Conservation (phyloP, 2,888 invertebrate species). For the Drosophila stalkeri region DNA sequence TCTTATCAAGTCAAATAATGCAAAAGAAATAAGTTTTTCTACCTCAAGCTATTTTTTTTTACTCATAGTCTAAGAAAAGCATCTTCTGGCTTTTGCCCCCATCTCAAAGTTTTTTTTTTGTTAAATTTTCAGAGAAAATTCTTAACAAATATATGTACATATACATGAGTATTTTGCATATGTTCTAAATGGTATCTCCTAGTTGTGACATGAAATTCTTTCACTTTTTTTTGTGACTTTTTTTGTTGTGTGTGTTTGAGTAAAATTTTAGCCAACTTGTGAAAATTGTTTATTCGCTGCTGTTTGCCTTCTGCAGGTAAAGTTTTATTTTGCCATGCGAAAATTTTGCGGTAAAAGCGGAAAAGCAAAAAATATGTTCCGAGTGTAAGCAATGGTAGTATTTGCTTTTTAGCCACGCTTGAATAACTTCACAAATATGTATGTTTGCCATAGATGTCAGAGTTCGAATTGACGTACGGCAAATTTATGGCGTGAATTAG, state of each 20-base stretch:
- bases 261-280: constrained; percentile 23
- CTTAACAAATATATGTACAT: background rate
- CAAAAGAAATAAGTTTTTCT: no score
- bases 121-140: background rate
- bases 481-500: constrained; percentile 3
- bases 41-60: background rate
- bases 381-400: constrained; percentile 17
- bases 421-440: constrained; percentile 23
- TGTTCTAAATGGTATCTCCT: background rate
- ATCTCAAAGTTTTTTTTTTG: background rate
- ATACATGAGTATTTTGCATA: background rate
- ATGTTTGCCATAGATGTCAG: background rate
- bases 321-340: constrained; percentile 21
- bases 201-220: background rate
- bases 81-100: background rate
- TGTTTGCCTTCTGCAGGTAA: constrained; percentile 16
- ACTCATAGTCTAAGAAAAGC: background rate
- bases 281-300: constrained; percentile 13
- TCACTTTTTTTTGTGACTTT: background rate
- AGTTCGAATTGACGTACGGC: constrained; percentile 2
- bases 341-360: background rate
- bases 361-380: constrained; percentile 26
- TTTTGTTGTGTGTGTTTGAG: constrained; percentile 3
- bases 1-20: no score
- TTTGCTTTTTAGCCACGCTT: constrained; percentile 14